These are phyloP conservation scores for Exaiptasia diaphana DNA, from an alignment of 64 coral and sea anemone species.

Conservation along the genomic window DNA sequence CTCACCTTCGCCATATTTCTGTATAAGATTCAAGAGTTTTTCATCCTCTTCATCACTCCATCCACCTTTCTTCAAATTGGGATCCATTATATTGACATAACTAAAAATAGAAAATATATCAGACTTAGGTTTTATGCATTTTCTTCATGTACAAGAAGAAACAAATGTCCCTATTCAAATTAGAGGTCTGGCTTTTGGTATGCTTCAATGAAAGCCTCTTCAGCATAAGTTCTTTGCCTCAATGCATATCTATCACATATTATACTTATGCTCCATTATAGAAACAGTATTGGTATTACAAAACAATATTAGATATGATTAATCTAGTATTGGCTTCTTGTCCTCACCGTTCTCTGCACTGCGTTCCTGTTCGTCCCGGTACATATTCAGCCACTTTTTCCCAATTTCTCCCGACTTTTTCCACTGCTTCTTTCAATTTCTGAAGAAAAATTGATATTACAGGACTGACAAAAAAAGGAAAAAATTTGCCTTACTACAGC, in stretches of 20 bases:
- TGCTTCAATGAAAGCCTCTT: no score
- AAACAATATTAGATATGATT: no score
- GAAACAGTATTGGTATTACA: no score
- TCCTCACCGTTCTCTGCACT: constrained; percentile 60
- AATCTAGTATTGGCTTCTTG: no score
- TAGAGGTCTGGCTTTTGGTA: no score
- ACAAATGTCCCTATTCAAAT: no score
- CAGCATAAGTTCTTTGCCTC: no score
- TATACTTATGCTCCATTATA: no score
- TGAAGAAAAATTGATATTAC: background rate
- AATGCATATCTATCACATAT: no score
- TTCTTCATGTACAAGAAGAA: no score
- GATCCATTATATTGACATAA: constrained; percentile 57
- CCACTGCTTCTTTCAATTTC: constrained; percentile 35
- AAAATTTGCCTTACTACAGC: no score
- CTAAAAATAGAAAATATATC: background rate
- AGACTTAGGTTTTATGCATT: no score
- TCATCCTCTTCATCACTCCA: constrained; percentile 74
- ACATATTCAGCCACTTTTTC: constrained; percentile 44
- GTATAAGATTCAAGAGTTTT: constrained; percentile 42
- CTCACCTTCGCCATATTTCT: constrained; percentile 45
- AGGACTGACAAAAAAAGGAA: background rate
- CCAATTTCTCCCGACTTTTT: constrained; percentile 33
- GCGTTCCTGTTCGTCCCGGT: constrained; percentile 50
- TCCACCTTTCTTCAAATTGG: constrained; percentile 60